Evolutionary conservation across 2,797 vertebrate genomes (phyloP).

Genomic region (Gymnodraco acuticeps): DNA sequence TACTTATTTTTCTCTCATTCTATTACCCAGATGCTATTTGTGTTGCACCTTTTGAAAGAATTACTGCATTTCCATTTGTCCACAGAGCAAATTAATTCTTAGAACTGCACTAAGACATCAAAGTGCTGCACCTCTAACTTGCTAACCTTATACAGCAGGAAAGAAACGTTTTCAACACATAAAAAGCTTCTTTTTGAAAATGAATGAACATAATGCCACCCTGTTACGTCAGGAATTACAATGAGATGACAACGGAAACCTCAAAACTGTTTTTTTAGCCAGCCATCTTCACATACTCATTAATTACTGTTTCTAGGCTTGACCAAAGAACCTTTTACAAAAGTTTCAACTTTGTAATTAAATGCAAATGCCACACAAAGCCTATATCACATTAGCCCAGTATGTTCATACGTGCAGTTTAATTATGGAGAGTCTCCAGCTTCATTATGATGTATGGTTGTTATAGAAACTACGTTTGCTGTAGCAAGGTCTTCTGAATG

Average conservation of each 20-base stretch:
- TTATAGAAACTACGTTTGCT: constrained; percentile 73
- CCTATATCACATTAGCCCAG: constrained; percentile 37
- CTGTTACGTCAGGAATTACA: constrained; percentile 22
- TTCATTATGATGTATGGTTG: constrained; percentile 72
- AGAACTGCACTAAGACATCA: constrained; percentile 34
- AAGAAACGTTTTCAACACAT: constrained; percentile 16
- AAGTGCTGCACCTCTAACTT: constrained; percentile 19
- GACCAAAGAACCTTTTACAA: constrained; percentile 59
- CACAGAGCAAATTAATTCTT: constrained; percentile 46
- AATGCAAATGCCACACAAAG: constrained; percentile 59
- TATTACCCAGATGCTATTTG: constrained; percentile 53
- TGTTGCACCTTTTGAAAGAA: constrained; percentile 44
- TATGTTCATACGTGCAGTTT: constrained; percentile 58
- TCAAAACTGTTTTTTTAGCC: constrained; percentile 40
- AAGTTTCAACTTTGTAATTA: constrained; percentile 68
- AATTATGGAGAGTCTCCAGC: constrained; percentile 66
- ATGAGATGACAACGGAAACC: constrained; percentile 24
- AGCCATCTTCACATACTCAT: constrained; percentile 43
- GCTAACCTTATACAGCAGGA: constrained; percentile 8
- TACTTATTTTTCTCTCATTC: constrained; percentile 37
- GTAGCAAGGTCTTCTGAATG: constrained; percentile 40
- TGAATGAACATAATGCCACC: constrained; percentile 21
- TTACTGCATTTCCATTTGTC: constrained; percentile 37
- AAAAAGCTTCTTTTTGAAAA: background rate
- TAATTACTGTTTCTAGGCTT: constrained; percentile 38